phyloP scores from a whole-genome alignment of 2,888 invertebrate genomes.

The Bombylius discolor region DNA sequence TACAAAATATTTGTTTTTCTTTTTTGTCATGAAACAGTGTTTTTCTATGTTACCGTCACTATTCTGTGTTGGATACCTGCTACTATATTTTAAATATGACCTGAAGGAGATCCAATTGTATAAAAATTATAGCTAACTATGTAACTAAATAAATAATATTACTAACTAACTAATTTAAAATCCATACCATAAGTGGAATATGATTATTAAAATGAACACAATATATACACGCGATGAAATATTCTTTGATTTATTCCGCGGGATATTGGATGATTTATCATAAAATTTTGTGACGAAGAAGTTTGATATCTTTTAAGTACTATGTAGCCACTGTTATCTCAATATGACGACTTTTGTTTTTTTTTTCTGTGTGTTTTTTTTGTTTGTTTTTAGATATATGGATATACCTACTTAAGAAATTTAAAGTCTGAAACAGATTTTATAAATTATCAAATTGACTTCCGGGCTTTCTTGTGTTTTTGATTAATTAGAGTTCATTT shows the following conservation, averaged over 20 bases:
- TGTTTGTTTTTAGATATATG: too few relatives aligned
- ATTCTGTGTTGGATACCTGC: slow-evolving; percentile 1
- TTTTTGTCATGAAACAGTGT: neutral
- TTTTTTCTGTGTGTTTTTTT: too few relatives aligned
- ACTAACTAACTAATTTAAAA: neutral
- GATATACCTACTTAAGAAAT: too few relatives aligned
- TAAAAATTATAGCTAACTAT: too few relatives aligned
- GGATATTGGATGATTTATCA: slow-evolving; percentile 6
- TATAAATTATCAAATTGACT: slow-evolving; percentile 13
- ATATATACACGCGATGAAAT: neutral
- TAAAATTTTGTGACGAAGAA: slow-evolving; percentile 2
- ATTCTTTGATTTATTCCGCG: slow-evolving; percentile 1
- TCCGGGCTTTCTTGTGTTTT: slow-evolving; percentile 18
- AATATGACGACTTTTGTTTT: too few relatives aligned
- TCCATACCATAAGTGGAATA: neutral
- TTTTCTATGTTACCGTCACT: slow-evolving; percentile 6
- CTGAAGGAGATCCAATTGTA: neutral
- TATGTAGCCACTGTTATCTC: neutral
- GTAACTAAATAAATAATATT: neutral
- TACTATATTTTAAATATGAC: neutral
- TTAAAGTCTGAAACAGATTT: slow-evolving; percentile 9
- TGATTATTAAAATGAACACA: neutral
- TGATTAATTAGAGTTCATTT: slow-evolving; percentile 4
- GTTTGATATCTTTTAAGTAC: neutral
- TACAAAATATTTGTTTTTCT: neutral